Conservation (phyloP, 2,113 vertebrate species). For the Podiceps cristatus region DNA sequence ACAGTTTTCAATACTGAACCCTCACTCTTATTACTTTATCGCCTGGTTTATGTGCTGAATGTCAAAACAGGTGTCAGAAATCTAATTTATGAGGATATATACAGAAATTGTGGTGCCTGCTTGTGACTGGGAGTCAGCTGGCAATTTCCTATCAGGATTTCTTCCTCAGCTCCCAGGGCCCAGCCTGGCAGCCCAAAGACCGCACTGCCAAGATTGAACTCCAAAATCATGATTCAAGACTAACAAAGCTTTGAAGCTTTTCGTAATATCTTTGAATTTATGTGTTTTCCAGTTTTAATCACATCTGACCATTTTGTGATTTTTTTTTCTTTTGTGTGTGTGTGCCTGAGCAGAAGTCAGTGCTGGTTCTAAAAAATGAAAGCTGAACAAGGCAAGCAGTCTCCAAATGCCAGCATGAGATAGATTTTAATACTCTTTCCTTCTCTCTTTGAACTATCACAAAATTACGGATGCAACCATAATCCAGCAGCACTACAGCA, state of each 20-base stretch:
- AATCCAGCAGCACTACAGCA: accelerated
- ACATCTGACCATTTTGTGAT: background rate
- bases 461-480: background rate
- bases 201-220: background rate
- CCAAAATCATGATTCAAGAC: background rate
- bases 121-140: background rate
- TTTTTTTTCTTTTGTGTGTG: background rate
- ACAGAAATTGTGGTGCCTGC: background rate
- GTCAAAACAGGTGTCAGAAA: constrained; percentile 24
- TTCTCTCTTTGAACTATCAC: background rate
- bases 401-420: background rate
- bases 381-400: background rate
- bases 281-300: background rate
- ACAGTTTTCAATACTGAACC: constrained; percentile 36
- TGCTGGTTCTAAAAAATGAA: background rate
- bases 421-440: background rate
- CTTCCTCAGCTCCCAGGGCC: background rate
- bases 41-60: background rate
- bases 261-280: background rate
- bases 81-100: constrained; percentile 23
- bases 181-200: background rate
- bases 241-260: background rate
- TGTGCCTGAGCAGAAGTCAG: background rate
- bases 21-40: constrained; percentile 37
- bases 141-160: background rate